Evolutionary conservation across 2,888 invertebrate species (phyloP).

Genomic region (Machimus atricapillus): DNA sequence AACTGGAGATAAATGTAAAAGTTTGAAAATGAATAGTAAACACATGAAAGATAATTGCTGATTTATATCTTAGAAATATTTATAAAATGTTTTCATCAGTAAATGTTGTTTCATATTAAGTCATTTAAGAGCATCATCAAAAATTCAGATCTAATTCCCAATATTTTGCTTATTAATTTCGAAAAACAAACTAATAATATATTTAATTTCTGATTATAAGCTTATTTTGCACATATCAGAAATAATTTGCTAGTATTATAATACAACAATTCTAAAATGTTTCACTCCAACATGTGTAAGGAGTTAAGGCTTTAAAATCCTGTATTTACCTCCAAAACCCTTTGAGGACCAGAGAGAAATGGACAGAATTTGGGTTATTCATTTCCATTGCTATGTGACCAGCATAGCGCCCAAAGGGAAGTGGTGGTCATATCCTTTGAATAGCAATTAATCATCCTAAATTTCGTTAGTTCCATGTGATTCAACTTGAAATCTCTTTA

Average conservation of each 20-base stretch:
- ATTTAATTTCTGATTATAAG: neutral
- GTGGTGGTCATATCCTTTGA: neutral
- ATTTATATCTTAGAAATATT: too few species aligned
- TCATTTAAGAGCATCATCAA: too few species aligned
- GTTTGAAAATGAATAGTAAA: too few species aligned
- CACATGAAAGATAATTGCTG: too few species aligned
- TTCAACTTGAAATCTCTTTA: neutral
- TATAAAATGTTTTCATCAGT: too few species aligned
- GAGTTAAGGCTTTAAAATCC: neutral
- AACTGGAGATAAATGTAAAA: too few species aligned
- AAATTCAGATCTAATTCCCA: too few species aligned
- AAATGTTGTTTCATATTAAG: too few species aligned
- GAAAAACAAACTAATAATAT: too few species aligned
- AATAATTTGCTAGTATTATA: neutral
- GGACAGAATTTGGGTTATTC: neutral
- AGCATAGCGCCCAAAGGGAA: neutral
- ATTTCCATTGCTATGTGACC: neutral
- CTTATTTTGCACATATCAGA: neutral
- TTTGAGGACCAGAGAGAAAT: neutral
- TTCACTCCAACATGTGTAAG: neutral
- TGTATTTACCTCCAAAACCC: neutral
- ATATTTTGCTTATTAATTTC: too few species aligned
- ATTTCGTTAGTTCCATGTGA: conserved; percentile 5
- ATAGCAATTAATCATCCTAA: conserved; percentile 14
- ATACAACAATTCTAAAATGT: too few species aligned